Base-by-base conservation (phyloP, 2,797 vertebrate genomes). In the Helarctos malayanus region DNA sequence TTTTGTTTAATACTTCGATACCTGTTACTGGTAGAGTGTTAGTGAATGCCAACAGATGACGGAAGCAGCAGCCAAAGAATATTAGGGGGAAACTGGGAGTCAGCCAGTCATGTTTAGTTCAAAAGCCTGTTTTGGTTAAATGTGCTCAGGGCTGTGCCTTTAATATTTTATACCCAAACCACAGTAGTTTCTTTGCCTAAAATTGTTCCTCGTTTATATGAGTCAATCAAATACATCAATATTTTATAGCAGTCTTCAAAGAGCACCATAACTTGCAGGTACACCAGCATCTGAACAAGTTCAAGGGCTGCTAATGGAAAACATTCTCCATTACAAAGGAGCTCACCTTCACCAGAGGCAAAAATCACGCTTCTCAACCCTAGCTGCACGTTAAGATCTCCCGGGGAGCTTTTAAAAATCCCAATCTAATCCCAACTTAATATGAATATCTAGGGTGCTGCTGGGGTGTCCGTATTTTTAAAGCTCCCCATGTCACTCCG, bases 271-370 rank as follows among this genome's bases (percentile, higher is more conserved):
- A 61, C 19, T 89, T 95, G 76, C 47, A 94, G 80, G 54, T 84
- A 59, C 69, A 82, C 47, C 65, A 87, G 63, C 12, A 32, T 78
- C 35, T 82, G 87, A 95, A 89, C 32, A 85, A 93, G 19, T 88
- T 68, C 45, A 65, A 92, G 16, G 69, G n/a, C 29, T 87, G 54
- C 19, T 96, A 87, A 96, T 95, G 75, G 80, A 95, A 97, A 93
- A 80, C 49, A 82, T 71, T 97, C 9, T 92, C 68, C 92, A 47
- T 96, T 78, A 47, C 47, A 69, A 91, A 81, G 56, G 29, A 96
- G 23, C 41, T 93, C 84, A 88, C 45, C 73, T 90, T 96, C 35
- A 68, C 87, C 25, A 80, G 45, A 76, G n/a, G 49, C 14, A 61
- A 56, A 94, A 84, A 56, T 69, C 38, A 71, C 63, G 13, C 25